Conservation (phyloP, 2,113 vertebrate genomes). For the Dromaius novaehollandiae region DNA sequence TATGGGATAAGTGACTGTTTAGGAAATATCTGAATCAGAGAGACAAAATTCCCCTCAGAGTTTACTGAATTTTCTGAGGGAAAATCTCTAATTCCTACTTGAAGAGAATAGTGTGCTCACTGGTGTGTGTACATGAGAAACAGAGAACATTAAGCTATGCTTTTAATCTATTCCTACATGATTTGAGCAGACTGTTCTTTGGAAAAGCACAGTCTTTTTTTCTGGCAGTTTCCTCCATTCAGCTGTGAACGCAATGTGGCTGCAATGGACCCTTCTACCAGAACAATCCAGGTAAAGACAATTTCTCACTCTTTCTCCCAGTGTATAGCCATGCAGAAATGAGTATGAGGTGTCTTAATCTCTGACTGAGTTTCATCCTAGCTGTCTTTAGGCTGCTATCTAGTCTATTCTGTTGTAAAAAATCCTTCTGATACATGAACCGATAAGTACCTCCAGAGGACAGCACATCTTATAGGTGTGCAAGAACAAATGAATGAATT, state of each 20-base stretch:
- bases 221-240: not conserved
- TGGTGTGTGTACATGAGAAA: not conserved
- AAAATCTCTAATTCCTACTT: not conserved
- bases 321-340: not conserved
- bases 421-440: not conserved
- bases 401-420: not conserved
- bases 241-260: not conserved
- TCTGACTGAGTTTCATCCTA: not conserved
- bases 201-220: not conserved
- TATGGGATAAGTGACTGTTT: not conserved
- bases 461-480: not conserved
- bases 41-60: not conserved
- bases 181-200: not conserved
- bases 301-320: not conserved
- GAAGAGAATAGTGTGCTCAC: not conserved
- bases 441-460: not conserved
- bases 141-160: not conserved
- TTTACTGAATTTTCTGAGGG: not conserved
- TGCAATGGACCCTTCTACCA: not conserved
- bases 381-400: not conserved
- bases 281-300: not conserved
- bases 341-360: not conserved
- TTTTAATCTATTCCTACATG: not conserved
- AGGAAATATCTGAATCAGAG: not conserved
- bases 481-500: not conserved